Evolutionary conservation across 2,797 vertebrate species (phyloP), one percentile per base, ranked within the genome.

Genomic region (Pseudochromis fuscus): DNA sequence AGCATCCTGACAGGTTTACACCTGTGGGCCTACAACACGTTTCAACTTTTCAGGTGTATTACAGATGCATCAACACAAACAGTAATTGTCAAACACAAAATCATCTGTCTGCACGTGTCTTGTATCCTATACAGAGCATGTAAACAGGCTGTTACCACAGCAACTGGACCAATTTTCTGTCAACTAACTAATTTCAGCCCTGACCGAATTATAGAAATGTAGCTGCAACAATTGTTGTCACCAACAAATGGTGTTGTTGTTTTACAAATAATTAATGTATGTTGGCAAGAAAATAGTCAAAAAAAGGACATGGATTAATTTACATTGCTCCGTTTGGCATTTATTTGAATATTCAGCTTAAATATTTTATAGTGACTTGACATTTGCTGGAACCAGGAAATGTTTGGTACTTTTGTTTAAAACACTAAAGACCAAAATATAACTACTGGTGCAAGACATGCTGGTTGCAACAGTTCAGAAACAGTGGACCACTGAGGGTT

Each of bases 1-100:
- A 45, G 67, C 38, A 59, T 64, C 72, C 51, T 79, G 67, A 83
- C 85, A 77, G 69, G 64, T 67, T 67, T 37, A 12, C 63, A 85
- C 83, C 68, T 75, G 83, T 31, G 28, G 60, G 16, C 31, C 64
- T 25, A 45, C 35, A 10, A 57, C 24, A 10, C 15, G n/a, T 63
- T 67, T 48, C 12, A 50, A 12, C 19, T 58, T 60, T 55, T 64
- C 9, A 58, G 24, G 40, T 53, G 0, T 7, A 27, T 60, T 19
- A 21, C 10, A 48, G 45, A 11, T 19, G 2, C 19, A 25, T 5
- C 53, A 6, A 19, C 33, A 57, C 3, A 13, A 35, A 4, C 9
- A n/a, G 18, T 48, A 21, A 30, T 75, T 21, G 1, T 58, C 23
- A 53, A 46, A 51, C 33, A 38, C 38, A 19, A 33, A 61, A 58